A percentile compares a stretch with the other conserved stretches of the same genome.
These are phyloP conservation scores for Coryphaenoides rupestris DNA, from an alignment of 2,113 vertebrate species.

Conservation along the genomic window DNA sequence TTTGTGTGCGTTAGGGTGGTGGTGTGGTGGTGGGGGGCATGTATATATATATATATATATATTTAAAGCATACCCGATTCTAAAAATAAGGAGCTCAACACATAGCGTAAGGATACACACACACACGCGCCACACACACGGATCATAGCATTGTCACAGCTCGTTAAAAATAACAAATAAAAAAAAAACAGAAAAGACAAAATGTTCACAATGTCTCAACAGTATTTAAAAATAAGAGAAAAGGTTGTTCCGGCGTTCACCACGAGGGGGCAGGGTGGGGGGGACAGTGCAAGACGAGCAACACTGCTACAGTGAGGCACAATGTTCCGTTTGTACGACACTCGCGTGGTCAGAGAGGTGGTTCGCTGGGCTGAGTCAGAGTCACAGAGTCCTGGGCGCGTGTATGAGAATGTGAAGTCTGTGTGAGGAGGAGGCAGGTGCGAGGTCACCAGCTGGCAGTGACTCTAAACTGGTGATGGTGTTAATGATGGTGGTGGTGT, in stretches of 20 bases:
- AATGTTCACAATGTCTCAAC: slow-evolving; percentile 88
- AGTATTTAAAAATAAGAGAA: slow-evolving; percentile 84
- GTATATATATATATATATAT: slow-evolving; percentile 45
- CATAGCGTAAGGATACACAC: slow-evolving; percentile 72
- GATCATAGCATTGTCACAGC: slow-evolving; percentile 83
- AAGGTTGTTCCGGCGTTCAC: slow-evolving; percentile 87
- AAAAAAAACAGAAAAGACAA: slow-evolving; percentile 75
- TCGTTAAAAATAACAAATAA: slow-evolving; percentile 79
- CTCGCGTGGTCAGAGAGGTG: slow-evolving; percentile 25
- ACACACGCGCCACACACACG: too few species aligned
- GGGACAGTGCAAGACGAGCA: slow-evolving; percentile 88
- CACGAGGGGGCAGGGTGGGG: too few species aligned
- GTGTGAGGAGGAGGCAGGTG: slow-evolving; percentile 41
- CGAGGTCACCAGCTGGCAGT: slow-evolving; percentile 24
- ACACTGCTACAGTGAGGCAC: slow-evolving; percentile 87
- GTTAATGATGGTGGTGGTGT: too few species aligned
- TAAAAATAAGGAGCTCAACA: slow-evolving; percentile 72
- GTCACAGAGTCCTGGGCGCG: slow-evolving; percentile 21
- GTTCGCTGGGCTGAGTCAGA: slow-evolving; percentile 4
- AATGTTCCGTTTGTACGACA: slow-evolving; percentile 55
- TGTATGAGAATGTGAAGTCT: slow-evolving; percentile 9
- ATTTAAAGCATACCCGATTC: slow-evolving; percentile 78
- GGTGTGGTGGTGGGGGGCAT: too few species aligned
- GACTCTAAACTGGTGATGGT: slow-evolving; percentile 29
- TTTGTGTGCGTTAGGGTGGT: too few species aligned